phyloP scores from a whole-genome alignment of 2,888 invertebrate genomes.

The Eugnorisma glareosa region DNA sequence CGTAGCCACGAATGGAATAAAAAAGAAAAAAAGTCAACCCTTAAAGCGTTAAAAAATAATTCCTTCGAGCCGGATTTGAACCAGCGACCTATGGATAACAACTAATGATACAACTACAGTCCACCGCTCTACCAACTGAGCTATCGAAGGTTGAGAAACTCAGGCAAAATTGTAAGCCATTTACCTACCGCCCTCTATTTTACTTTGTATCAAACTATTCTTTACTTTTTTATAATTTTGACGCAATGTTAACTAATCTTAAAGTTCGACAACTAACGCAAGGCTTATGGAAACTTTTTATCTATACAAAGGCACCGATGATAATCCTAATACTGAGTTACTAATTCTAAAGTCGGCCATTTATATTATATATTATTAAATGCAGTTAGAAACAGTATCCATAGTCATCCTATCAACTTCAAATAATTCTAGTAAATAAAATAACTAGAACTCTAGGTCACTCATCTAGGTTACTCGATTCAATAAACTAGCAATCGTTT shows the following conservation, averaged over 20 bases:
- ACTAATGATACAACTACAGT: constrained; percentile 84
- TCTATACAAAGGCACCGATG: not conserved
- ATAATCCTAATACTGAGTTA: not conserved
- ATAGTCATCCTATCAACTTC: constrained; percentile 12
- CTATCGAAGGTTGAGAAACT: constrained; percentile 85
- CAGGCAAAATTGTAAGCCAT: constrained; percentile 63
- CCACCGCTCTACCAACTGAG: constrained; percentile 92
- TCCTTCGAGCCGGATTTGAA: constrained; percentile 91
- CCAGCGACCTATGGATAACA: constrained; percentile 91
- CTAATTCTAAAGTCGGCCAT: not conserved
- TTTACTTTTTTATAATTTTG: not conserved
- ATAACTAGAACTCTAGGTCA: constrained; percentile 19
- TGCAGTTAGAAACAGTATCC: constrained; percentile 1
- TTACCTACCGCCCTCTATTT: constrained; percentile 2
- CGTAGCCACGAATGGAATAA: no score
- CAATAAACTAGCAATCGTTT: not conserved
- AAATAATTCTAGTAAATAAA: constrained; percentile 28
- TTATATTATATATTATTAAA: not conserved
- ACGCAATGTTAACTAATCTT: not conserved
- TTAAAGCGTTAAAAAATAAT: constrained; percentile 61
- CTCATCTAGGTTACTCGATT: not conserved
- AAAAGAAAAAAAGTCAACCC: not conserved
- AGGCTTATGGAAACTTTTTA: not conserved
- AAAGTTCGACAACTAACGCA: not conserved
- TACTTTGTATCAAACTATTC: not conserved